Evolutionary conservation across 2,113 vertebrate genomes (phyloP).

Genomic region (Neolamprologus variostigma): DNA sequence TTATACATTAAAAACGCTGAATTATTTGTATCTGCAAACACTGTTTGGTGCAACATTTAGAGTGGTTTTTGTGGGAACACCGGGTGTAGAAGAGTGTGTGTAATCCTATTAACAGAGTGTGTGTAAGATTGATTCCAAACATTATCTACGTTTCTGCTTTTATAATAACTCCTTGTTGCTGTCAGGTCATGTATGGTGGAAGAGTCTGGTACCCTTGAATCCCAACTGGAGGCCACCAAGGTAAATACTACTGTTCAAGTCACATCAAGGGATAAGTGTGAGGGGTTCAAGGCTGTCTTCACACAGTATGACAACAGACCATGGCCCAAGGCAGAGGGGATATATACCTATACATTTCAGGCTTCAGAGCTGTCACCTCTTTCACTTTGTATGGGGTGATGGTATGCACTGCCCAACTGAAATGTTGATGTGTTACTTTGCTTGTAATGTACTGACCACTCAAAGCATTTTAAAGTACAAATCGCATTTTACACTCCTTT

Average conservation of each 20-base stretch:
- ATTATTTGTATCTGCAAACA: not conserved
- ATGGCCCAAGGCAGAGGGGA: not conserved
- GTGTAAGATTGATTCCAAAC: not conserved
- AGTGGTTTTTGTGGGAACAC: not conserved
- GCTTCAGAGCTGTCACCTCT: not conserved
- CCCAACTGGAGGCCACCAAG: constrained; percentile 96
- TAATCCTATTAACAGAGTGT: not conserved
- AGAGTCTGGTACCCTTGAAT: constrained; percentile 94
- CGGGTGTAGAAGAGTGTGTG: not conserved
- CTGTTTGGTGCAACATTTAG: not conserved
- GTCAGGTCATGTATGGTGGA: constrained; percentile 98
- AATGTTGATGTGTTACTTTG: not conserved
- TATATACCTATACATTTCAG: not conserved
- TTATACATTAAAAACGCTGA: not conserved
- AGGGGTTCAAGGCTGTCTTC: not conserved
- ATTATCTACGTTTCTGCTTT: not conserved
- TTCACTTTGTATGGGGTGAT: not conserved
- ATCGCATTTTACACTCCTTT: not conserved
- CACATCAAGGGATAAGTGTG: not conserved
- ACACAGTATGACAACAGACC: not conserved
- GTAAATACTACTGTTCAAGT: constrained; percentile 54
- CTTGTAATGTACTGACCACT: not conserved
- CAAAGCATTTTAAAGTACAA: not conserved
- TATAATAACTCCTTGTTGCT: constrained; percentile 37
- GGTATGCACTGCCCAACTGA: not conserved